Evolutionary conservation across 2,113 vertebrate species (phyloP).

Genomic region (Triplophysa rosa): DNA sequence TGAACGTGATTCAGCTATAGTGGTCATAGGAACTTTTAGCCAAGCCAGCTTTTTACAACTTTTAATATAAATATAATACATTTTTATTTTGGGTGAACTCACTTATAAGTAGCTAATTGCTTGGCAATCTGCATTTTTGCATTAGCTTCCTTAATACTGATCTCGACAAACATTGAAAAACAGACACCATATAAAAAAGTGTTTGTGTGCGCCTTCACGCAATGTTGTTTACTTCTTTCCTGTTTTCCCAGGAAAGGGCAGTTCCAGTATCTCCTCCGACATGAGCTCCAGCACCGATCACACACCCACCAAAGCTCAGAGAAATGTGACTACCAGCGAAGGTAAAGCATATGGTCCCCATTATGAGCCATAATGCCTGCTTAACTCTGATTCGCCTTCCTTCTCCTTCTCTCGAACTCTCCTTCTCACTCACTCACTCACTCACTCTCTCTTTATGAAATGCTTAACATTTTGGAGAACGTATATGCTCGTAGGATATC

Average conservation of each 20-base stretch:
- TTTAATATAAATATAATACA: no score
- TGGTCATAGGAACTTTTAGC: no score
- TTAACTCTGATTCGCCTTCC: constrained; percentile 30
- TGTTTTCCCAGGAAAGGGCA: constrained; percentile 88
- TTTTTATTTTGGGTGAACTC: no score
- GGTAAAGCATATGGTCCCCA: constrained; percentile 87
- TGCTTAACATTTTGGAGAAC: constrained; percentile 72
- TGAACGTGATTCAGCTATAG: no score
- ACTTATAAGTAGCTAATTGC: no score
- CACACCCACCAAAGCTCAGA: constrained; percentile 92
- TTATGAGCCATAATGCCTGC: constrained; percentile 68
- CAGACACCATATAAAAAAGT: neutral
- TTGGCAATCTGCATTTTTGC: no score
- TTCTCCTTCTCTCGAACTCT: constrained; percentile 42
- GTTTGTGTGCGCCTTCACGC: neutral
- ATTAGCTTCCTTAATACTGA: neutral
- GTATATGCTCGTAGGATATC: constrained; percentile 67
- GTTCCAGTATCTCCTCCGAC: constrained; percentile 99
- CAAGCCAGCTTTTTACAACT: no score
- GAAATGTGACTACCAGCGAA: constrained; percentile 97
- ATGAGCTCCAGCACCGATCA: constrained; percentile 99
- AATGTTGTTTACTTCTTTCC: constrained; percentile 34
- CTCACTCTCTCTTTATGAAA: constrained; percentile 52
- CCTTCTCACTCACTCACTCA: neutral
- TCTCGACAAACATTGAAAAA: neutral